phyloP scores from a whole-genome alignment of 2,888 invertebrate genomes.

The Shargacucullia verbasci region DNA sequence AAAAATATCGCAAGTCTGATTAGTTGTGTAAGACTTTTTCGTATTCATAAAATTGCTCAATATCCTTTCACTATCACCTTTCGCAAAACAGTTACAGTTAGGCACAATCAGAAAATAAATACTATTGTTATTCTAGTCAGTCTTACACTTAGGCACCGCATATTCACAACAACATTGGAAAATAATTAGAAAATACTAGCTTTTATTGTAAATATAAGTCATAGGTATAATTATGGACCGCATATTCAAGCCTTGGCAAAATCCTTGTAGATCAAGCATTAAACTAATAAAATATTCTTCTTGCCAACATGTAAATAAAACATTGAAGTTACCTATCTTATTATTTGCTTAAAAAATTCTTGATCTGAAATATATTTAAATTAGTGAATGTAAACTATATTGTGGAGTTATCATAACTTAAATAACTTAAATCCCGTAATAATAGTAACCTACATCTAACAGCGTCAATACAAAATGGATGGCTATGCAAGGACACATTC shows the following conservation, averaged over 20 bases:
- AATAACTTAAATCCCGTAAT: too few species aligned
- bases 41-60: slow-evolving; percentile 6
- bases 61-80: slow-evolving; percentile 2
- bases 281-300: not conserved
- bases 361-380: not conserved
- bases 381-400: too few species aligned
- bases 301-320: not conserved
- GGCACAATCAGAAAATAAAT: slow-evolving; percentile 57
- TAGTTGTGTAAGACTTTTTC: slow-evolving; percentile 3
- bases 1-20: slow-evolving; percentile 7
- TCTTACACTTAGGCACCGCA: slow-evolving; percentile 78
- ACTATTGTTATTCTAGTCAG: slow-evolving; percentile 72
- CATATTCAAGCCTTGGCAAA: not conserved
- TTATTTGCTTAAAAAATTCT: not conserved
- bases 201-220: slow-evolving; percentile 1
- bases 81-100: slow-evolving; percentile 24
- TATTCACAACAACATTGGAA: slow-evolving; percentile 60
- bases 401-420: too few species aligned
- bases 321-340: not conserved
- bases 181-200: slow-evolving; percentile 23
- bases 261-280: not conserved
- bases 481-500: too few species aligned
- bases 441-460: too few species aligned
- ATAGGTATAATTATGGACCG: not conserved
- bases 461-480: too few species aligned